Conservation (phyloP, 1,140 invertebrate genomes). For the Lepidurus packardi region DNA sequence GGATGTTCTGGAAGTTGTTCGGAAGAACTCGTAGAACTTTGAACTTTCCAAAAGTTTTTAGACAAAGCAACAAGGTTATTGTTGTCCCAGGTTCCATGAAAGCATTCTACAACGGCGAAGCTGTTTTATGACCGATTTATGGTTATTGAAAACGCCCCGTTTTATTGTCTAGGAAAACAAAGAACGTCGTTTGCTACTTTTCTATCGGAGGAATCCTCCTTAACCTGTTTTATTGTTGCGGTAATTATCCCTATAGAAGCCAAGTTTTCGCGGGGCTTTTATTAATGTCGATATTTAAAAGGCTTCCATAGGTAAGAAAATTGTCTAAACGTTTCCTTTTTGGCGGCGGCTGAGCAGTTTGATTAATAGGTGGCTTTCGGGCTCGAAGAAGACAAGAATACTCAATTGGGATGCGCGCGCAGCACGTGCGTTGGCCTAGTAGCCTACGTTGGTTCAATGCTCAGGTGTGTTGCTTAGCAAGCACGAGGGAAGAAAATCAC, state of each 20-base stretch:
- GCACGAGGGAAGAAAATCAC: not conserved
- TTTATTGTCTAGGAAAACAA: not conserved
- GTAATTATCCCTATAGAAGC: too few relatives aligned
- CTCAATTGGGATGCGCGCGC: not conserved
- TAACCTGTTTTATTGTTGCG: too few relatives aligned
- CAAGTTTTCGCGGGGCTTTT: too few relatives aligned
- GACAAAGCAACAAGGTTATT: not conserved
- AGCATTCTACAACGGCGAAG: not conserved
- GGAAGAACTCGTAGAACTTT: not conserved
- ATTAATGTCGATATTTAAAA: too few relatives aligned
- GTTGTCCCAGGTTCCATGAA: not conserved
- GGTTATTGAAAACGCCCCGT: not conserved
- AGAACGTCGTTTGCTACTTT: not conserved
- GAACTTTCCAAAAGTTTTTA: not conserved
- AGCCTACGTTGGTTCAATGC: not conserved
- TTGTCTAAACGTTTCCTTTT: not conserved
- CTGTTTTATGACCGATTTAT: not conserved
- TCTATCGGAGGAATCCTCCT: not conserved
- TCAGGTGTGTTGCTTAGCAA: not conserved
- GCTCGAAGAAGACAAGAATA: not conserved
- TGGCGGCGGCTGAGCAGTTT: too few relatives aligned
- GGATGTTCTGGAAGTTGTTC: not conserved
- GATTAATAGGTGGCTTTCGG: not conserved
- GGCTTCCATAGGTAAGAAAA: too few relatives aligned
- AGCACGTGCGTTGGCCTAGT: not conserved